phyloP scores from a whole-genome alignment of 2,113 vertebrate genomes.

The Ivindomyrus marchei region DNA sequence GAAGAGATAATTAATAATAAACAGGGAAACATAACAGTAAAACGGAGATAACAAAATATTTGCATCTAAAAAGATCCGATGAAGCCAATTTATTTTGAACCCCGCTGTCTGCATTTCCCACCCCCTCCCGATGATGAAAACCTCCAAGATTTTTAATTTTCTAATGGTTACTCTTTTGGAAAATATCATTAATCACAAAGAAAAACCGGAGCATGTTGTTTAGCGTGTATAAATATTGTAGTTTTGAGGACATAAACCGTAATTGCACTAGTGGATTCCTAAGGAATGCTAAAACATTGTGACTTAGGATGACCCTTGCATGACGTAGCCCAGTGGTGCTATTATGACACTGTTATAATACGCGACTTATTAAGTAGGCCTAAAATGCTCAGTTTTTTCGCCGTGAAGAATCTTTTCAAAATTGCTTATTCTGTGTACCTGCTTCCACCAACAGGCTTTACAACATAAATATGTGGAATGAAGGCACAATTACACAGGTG shows the following conservation, averaged over 20 bases:
- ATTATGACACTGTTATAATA: not conserved
- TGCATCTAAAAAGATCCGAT: conserved; percentile 69
- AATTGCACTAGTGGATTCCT: conserved; percentile 30
- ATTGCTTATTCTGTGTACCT: not conserved
- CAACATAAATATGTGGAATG: not conserved
- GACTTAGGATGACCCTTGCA: not conserved
- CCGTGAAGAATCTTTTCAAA: not conserved
- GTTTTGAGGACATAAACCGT: conserved; percentile 21
- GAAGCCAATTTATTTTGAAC: conserved; percentile 51
- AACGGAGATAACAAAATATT: conserved; percentile 63
- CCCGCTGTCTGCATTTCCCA: not conserved
- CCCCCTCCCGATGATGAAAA: conserved; percentile 26
- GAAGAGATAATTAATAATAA: conserved; percentile 85
- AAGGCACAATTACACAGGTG: not conserved
- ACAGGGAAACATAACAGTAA: conserved; percentile 57
- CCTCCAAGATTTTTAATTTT: conserved; percentile 52
- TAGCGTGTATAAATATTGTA: conserved; percentile 28
- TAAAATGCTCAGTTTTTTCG: not conserved
- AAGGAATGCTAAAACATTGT: too few species aligned
- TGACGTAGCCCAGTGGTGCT: not conserved
- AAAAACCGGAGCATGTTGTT: conserved; percentile 13
- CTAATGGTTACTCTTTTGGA: conserved; percentile 54
- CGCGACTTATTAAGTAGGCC: not conserved
- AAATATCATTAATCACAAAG: conserved; percentile 57
- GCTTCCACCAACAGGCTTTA: not conserved